These are phyloP conservation scores for Morpho helenor DNA, from an alignment of 2,888 invertebrate genomes.

Conservation along the genomic window DNA sequence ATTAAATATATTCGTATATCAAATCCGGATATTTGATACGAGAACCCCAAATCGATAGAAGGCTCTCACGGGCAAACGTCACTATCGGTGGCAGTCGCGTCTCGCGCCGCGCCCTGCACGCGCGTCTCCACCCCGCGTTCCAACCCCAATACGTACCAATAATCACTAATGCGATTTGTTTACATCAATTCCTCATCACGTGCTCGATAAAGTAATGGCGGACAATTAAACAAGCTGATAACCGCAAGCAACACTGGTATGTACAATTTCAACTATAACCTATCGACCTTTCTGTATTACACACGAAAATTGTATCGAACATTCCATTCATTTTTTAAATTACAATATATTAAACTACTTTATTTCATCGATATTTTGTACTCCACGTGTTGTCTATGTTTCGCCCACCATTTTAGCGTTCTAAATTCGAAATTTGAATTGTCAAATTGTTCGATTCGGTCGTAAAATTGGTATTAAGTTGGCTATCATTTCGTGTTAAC, in stretches of 20 bases:
- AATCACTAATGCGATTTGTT: conserved; percentile 46
- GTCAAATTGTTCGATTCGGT: conserved; percentile 12
- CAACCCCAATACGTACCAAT: conserved; percentile 30
- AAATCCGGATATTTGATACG: conserved; percentile 10
- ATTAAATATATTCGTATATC: conserved; percentile 7
- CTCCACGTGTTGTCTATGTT: neutral
- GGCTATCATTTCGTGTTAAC: conserved; percentile 16
- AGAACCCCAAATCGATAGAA: conserved; percentile 31
- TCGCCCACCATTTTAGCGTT: conserved; percentile 1
- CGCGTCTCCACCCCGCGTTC: conserved; percentile 40
- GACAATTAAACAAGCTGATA: conserved; percentile 26
- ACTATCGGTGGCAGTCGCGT: conserved; percentile 45
- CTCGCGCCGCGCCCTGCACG: conserved; percentile 51
- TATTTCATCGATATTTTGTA: neutral
- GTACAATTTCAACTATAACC: conserved; percentile 17
- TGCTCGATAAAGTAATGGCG: conserved; percentile 38
- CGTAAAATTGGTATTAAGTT: conserved; percentile 15
- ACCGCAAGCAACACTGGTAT: conserved; percentile 29
- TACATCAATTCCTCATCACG: conserved; percentile 43
- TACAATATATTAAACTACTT: neutral
- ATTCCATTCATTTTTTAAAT: conserved; percentile 5
- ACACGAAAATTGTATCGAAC: conserved; percentile 4
- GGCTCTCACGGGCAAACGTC: conserved; percentile 33
- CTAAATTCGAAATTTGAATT: conserved; percentile 15
- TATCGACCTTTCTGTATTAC: conserved; percentile 13